Percentiles rank a stretch among this genome's conserved stretches.
Evolutionary conservation across 1,140 invertebrate species (phyloP).

Genomic region (Colletes latitarsis): DNA sequence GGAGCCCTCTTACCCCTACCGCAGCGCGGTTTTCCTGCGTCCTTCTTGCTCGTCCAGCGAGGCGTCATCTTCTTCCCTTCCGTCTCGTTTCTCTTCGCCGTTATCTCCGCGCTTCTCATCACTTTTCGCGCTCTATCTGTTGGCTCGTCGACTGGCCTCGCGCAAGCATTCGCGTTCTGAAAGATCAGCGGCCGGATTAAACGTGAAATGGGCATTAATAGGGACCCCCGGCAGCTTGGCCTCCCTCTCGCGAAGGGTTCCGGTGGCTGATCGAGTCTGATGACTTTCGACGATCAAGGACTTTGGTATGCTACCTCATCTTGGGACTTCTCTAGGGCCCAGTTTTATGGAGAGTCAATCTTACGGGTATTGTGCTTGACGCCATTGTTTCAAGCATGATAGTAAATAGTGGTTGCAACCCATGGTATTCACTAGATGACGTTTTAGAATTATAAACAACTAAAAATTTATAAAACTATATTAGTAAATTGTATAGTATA

Average conservation of each 20-base stretch:
- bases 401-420: too few relatives aligned
- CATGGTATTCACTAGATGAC: too few relatives aligned
- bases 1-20: slow-evolving; percentile 44
- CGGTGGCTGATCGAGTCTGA: slow-evolving; percentile 8
- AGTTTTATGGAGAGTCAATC: too few relatives aligned
- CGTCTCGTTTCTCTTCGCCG: not conserved
- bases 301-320: not conserved
- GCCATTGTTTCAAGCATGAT: too few relatives aligned
- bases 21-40: slow-evolving; percentile 17
- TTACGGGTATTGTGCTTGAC: too few relatives aligned
- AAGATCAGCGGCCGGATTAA: slow-evolving; percentile 37
- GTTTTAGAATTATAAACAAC: too few relatives aligned
- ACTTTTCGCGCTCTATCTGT: slow-evolving; percentile 59
- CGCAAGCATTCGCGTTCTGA: not conserved
- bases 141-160: slow-evolving; percentile 6
- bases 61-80: slow-evolving; percentile 16
- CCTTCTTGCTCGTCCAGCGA: slow-evolving; percentile 1
- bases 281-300: not conserved
- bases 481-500: too few relatives aligned
- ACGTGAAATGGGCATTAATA: slow-evolving; percentile 48
- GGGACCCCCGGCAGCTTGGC: slow-evolving; percentile 5
- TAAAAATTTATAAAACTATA: too few relatives aligned
- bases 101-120: slow-evolving; percentile 10
- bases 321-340: not conserved
- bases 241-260: not conserved